Conservation (phyloP, 2,888 invertebrate species). For the Parnassius orleans region DNA sequence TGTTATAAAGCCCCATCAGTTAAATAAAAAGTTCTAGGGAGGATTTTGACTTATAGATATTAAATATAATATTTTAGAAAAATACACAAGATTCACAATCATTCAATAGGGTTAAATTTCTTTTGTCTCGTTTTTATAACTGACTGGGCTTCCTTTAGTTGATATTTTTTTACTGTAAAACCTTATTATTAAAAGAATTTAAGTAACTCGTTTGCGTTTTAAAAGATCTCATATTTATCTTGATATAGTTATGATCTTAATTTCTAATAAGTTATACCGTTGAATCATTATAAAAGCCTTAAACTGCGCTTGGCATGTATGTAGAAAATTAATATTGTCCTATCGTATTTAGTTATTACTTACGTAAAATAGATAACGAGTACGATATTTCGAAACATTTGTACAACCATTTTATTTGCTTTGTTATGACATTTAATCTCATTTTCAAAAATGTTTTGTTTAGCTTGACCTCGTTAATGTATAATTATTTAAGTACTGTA, state of each 20-base stretch:
- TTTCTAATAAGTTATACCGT: not conserved
- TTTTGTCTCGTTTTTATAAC: slow-evolving; percentile 14
- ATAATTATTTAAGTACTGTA: too few relatives aligned
- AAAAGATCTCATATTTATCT: too few relatives aligned
- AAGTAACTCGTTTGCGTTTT: slow-evolving; percentile 8
- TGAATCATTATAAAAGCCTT: slow-evolving; percentile 7
- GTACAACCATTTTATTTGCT: not conserved
- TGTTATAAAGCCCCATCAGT: slow-evolving; percentile 27
- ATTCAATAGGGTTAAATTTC: too few relatives aligned
- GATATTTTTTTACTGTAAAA: not conserved
- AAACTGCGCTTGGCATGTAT: slow-evolving; percentile 18
- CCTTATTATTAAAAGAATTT: not conserved
- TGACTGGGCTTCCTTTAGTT: slow-evolving; percentile 22
- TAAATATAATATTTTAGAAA: too few relatives aligned
- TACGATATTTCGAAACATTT: not conserved
- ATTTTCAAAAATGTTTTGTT: too few relatives aligned
- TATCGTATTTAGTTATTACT: slow-evolving; percentile 10
- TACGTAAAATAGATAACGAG: not conserved
- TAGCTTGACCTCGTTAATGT: too few relatives aligned
- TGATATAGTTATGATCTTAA: too few relatives aligned
- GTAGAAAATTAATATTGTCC: slow-evolving; percentile 12
- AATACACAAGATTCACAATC: too few relatives aligned
- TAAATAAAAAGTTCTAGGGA: slow-evolving; percentile 15
- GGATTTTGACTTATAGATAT: not conserved
- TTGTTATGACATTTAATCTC: too few relatives aligned